Conservation (phyloP, 2,888 invertebrate species). For the Drosophila borborema region DNA sequence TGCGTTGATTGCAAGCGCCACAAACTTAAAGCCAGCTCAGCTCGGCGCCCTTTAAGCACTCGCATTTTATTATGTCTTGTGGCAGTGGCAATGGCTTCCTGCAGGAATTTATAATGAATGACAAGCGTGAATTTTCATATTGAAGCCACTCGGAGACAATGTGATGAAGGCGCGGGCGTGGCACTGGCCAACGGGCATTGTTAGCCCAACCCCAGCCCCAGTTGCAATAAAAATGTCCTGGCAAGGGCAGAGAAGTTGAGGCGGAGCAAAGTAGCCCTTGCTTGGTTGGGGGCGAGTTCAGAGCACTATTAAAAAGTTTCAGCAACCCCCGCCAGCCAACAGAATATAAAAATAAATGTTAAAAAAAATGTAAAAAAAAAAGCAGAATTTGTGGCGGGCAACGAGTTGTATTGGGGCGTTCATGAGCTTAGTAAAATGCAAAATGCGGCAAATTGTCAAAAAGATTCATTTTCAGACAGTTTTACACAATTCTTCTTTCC, state of each 20-base stretch:
- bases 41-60: constrained; percentile 42
- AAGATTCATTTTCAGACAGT: constrained; percentile 73
- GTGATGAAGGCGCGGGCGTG: not conserved
- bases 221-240: constrained; percentile 71
- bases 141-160: constrained; percentile 49
- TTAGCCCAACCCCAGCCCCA: constrained; percentile 40
- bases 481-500: constrained; percentile 45
- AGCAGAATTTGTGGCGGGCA: constrained; percentile 32
- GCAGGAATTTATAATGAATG: constrained; percentile 77
- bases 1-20: constrained; percentile 65
- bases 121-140: constrained; percentile 77
- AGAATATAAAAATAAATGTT: constrained; percentile 22
- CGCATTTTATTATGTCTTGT: constrained; percentile 38
- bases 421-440: constrained; percentile 77
- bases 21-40: constrained; percentile 31
- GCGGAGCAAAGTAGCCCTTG: not conserved
- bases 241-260: not conserved
- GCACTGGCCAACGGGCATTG: constrained; percentile 53
- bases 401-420: constrained; percentile 49
- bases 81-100: constrained; percentile 1
- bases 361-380: not conserved
- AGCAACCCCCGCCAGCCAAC: constrained; percentile 27
- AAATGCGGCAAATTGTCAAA: constrained; percentile 73
- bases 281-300: constrained; percentile 18
- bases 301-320: constrained; percentile 73